Percentiles rank a stretch among this genome's conserved stretches.
These are phyloP conservation scores for Venustoraphidia nigricollis DNA, from an alignment of 2,888 invertebrate species.

Conservation along the genomic window DNA sequence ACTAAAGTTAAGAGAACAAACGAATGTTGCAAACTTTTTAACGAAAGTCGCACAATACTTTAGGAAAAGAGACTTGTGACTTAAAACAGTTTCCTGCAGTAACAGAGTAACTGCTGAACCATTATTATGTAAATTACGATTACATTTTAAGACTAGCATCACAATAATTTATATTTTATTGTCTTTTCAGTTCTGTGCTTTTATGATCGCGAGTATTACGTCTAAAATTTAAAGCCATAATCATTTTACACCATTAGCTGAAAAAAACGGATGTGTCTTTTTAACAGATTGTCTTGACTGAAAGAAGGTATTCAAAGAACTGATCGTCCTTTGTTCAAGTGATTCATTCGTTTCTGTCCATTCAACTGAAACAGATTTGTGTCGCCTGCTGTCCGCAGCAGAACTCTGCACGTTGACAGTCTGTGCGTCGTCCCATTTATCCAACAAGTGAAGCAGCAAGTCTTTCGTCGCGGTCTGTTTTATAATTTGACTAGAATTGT, in stretches of 20 bases:
- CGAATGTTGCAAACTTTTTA: too few relatives aligned
- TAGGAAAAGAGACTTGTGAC: too few relatives aligned
- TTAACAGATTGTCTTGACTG: slow-evolving; percentile 32
- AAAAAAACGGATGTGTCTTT: slow-evolving; percentile 23
- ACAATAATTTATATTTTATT: too few relatives aligned
- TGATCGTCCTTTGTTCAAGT: slow-evolving; percentile 62
- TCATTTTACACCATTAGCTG: slow-evolving; percentile 13
- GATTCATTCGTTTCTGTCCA: slow-evolving; percentile 52
- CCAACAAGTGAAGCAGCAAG: slow-evolving; percentile 53
- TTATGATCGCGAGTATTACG: slow-evolving; percentile 5
- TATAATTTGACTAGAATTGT: slow-evolving; percentile 22
- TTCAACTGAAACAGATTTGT: slow-evolving; percentile 61
- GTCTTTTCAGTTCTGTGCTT: background rate
- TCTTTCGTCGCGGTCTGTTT: slow-evolving; percentile 59
- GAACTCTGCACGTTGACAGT: slow-evolving; percentile 10
- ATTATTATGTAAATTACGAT: too few relatives aligned
- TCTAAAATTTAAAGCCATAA: slow-evolving; percentile 1
- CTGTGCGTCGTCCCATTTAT: slow-evolving; percentile 58
- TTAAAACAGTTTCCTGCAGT: too few relatives aligned
- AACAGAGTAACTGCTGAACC: too few relatives aligned
- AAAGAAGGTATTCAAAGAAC: slow-evolving; percentile 67
- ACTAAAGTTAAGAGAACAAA: too few relatives aligned
- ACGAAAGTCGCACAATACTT: too few relatives aligned
- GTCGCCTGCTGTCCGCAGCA: slow-evolving; percentile 28
- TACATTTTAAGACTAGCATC: too few relatives aligned